Evolutionary conservation across 2,888 invertebrate species (phyloP), one percentile per base, ranked within the genome.

Genomic region (Seira musarum): DNA sequence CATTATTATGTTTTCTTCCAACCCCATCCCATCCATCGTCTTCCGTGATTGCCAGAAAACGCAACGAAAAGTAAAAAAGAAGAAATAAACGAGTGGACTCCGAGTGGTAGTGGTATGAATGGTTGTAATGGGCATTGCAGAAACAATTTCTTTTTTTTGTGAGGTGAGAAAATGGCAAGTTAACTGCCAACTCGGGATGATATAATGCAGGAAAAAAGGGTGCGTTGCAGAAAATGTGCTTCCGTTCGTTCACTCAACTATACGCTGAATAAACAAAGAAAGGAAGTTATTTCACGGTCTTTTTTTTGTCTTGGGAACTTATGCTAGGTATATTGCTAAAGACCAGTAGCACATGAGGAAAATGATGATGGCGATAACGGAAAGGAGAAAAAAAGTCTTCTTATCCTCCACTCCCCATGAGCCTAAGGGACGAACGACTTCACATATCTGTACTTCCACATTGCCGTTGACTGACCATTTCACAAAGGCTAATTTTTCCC

Each of bases 231-330:
- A 80, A 70, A 80, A 69, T 80, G 75, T 57, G 68, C 71, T 75
- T 80, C 80, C 80, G 70, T 71, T 75, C 24, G 60, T 66, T 75
- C 70, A 63, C 57, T 71, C 75, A 75, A 65, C 60, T 75, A n/a
- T n/a, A 53, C 46, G 66, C 69, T 80, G 67, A 80, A 80, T 80
- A 80, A 80, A 80, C 80, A 80, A 75, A 80, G 66, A 66, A 63
- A 71, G 75, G 75, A 71, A 75, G 67, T 57, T 66, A 70, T 80
- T 80, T 69, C 70, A 69, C 40, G 64, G 74, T 35, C 30, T 64
- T 73, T 73, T 46, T 30, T 60, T 22, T 60, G 60, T 60, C 60
- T 60, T 60, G 22, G 10, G 21, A 60, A 22, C 60, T 60, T 21
- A 60, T 30, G 30, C 60, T 21, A n/a, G n/a, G n/a, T n/a, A n/a